Evolutionary conservation across 2,888 invertebrate genomes (phyloP).

Genomic region (Lithosia quadra): DNA sequence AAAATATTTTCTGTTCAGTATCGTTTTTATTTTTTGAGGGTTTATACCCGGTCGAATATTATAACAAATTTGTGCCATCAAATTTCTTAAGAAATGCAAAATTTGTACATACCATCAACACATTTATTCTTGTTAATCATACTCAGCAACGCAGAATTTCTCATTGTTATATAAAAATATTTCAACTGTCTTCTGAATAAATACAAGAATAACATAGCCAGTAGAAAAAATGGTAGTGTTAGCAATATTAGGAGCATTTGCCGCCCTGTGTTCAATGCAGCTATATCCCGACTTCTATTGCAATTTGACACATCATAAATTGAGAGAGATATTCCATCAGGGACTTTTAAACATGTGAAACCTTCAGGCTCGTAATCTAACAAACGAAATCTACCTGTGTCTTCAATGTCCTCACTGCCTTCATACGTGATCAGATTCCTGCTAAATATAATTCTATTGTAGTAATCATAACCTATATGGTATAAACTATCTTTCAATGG

Average conservation of each 20-base stretch:
- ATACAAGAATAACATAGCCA: constrained; percentile 58
- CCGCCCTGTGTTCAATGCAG: constrained; percentile 41
- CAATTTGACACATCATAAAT: constrained; percentile 60
- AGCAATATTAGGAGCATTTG: constrained; percentile 55
- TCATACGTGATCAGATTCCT: constrained; percentile 47
- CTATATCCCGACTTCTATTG: constrained; percentile 41
- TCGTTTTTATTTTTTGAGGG: too few species aligned
- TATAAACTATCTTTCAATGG: constrained; percentile 19
- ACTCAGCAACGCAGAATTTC: constrained; percentile 86
- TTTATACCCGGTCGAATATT: too few species aligned
- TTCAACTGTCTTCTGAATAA: constrained; percentile 84
- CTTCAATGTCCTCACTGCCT: constrained; percentile 37
- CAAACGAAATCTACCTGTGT: constrained; percentile 59
- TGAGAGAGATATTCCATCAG: constrained; percentile 49
- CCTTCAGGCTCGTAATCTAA: constrained; percentile 58
- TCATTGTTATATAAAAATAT: constrained; percentile 87
- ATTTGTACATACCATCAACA: constrained; percentile 61
- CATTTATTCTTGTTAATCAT: constrained; percentile 80
- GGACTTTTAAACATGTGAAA: constrained; percentile 63
- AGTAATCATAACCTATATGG: constrained; percentile 61
- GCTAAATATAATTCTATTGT: constrained; percentile 53
- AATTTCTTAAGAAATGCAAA: not conserved
- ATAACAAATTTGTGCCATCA: too few species aligned
- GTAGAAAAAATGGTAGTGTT: constrained; percentile 55
- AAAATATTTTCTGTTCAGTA: too few species aligned